phyloP scores from a whole-genome alignment of 2,797 vertebrate species.

The Apogon talboti region DNA sequence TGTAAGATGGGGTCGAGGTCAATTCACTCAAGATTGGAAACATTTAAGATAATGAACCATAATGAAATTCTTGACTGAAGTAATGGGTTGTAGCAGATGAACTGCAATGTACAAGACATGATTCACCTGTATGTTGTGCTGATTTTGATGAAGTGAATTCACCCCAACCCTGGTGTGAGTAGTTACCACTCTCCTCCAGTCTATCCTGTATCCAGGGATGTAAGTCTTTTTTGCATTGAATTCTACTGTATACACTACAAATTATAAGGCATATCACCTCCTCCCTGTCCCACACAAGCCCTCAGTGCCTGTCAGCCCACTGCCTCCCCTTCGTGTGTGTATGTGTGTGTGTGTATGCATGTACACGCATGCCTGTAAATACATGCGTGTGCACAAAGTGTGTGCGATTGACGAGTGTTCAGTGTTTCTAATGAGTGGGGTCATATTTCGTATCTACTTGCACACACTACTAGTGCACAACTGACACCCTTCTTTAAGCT shows the following conservation, averaged over 20 bases:
- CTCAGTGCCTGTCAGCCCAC: constrained; percentile 93
- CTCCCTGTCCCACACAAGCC: constrained; percentile 78
- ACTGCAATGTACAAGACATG: constrained; percentile 47
- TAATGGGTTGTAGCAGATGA: constrained; percentile 36
- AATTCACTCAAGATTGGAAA: constrained; percentile 72
- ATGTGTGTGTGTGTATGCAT: constrained; percentile 26
- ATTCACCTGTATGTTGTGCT: constrained; percentile 42
- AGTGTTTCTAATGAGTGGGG: constrained; percentile 91
- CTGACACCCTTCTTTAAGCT: constrained; percentile 98
- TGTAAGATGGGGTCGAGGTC: constrained; percentile 78
- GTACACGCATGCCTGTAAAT: constrained; percentile 52
- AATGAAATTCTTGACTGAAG: constrained; percentile 57
- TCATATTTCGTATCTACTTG: constrained; percentile 93
- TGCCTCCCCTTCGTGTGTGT: constrained; percentile 87
- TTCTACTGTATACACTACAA: constrained; percentile 85
- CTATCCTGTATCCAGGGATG: constrained; percentile 81
- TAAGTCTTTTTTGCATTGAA: constrained; percentile 75
- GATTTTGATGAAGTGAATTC: constrained; percentile 65
- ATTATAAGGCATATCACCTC: constrained; percentile 82
- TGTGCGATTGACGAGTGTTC: constrained; percentile 82
- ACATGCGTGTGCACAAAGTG: constrained; percentile 64
- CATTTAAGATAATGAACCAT: constrained; percentile 34
- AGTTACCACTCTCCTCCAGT: constrained; percentile 76
- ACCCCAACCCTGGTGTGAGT: constrained; percentile 73
- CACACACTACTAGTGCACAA: constrained; percentile 97